Evolutionary conservation across 30 jellyfish, hydroid and myxozoan genomes (phyloP).

Genomic region (Catostylus mosaicus): DNA sequence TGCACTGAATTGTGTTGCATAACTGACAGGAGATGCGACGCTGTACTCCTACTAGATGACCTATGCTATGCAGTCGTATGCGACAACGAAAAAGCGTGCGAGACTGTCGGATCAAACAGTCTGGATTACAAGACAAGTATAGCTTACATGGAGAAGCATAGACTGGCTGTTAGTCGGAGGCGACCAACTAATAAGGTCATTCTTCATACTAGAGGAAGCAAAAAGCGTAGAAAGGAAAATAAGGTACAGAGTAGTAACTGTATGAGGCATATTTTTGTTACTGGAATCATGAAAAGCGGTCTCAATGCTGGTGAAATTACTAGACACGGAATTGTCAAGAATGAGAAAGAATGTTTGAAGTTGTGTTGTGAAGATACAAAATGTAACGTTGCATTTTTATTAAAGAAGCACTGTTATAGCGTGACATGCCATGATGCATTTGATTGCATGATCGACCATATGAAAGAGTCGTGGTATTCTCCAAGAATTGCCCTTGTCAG

Average conservation of each 20-base stretch:
- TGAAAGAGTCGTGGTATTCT: slow-evolving; percentile 50
- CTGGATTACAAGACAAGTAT: slow-evolving; percentile 12
- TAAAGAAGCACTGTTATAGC: slow-evolving; percentile 77
- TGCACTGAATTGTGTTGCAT: slow-evolving; percentile 85
- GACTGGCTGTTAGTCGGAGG: neutral
- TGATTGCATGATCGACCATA: slow-evolving; percentile 59
- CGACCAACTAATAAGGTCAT: no score
- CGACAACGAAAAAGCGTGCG: slow-evolving; percentile 16
- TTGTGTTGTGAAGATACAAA: slow-evolving; percentile 69
- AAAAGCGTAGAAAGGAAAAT: neutral
- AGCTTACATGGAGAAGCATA: slow-evolving; percentile 21
- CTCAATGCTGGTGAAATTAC: slow-evolving; percentile 75
- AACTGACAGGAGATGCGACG: slow-evolving; percentile 69
- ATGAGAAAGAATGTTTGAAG: slow-evolving; percentile 64
- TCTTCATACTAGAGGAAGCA: no score
- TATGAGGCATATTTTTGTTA: slow-evolving; percentile 24
- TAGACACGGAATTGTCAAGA: slow-evolving; percentile 59
- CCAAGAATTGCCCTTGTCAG: slow-evolving; percentile 82
- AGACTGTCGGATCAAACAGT: slow-evolving; percentile 7
- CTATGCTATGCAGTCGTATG: slow-evolving; percentile 81
- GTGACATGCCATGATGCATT: slow-evolving; percentile 62
- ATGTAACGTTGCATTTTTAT: slow-evolving; percentile 81
- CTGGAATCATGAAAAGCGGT: slow-evolving; percentile 77
- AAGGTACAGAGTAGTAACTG: slow-evolving; percentile 2
- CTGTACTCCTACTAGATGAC: slow-evolving; percentile 67